These are phyloP conservation scores for Pelobates fuscus DNA, from an alignment of 2,113 vertebrate genomes.

Conservation along the genomic window DNA sequence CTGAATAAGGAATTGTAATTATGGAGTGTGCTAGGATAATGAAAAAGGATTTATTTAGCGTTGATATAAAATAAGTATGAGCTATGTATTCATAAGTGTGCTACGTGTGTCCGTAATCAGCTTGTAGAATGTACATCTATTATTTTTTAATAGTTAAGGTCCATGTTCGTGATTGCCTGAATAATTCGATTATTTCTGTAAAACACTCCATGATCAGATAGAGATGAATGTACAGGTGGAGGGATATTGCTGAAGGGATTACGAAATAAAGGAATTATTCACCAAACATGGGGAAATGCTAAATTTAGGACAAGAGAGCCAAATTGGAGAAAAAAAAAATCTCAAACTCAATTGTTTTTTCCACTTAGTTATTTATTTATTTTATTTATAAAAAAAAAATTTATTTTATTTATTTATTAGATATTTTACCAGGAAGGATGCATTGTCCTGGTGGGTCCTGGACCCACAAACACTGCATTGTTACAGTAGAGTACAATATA, in stretches of 20 bases:
- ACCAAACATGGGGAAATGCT: too few relatives aligned
- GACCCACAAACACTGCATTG: too few relatives aligned
- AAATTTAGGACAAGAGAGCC: too few relatives aligned
- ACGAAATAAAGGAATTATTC: background rate
- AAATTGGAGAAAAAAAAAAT: too few relatives aligned
- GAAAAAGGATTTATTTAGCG: conserved; percentile 36
- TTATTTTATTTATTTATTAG: too few relatives aligned
- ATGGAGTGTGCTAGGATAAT: conserved; percentile 38
- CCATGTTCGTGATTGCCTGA: background rate
- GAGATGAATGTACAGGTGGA: background rate
- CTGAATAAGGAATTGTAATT: conserved; percentile 47
- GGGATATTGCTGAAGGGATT: background rate
- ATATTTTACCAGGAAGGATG: too few relatives aligned
- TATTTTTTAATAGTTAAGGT: background rate
- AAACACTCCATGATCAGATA: background rate
- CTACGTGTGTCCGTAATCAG: conserved; percentile 3
- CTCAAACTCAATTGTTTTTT: too few relatives aligned
- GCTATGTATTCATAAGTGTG: background rate
- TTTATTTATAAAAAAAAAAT: too few relatives aligned
- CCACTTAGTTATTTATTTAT: too few relatives aligned
- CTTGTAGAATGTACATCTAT: background rate
- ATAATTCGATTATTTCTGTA: background rate
- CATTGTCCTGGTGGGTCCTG: too few relatives aligned
- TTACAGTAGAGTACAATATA: too few relatives aligned
- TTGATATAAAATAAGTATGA: conserved; percentile 27